Base-by-base conservation (phyloP, 2,797 vertebrate species). In the Betta splendens region DNA sequence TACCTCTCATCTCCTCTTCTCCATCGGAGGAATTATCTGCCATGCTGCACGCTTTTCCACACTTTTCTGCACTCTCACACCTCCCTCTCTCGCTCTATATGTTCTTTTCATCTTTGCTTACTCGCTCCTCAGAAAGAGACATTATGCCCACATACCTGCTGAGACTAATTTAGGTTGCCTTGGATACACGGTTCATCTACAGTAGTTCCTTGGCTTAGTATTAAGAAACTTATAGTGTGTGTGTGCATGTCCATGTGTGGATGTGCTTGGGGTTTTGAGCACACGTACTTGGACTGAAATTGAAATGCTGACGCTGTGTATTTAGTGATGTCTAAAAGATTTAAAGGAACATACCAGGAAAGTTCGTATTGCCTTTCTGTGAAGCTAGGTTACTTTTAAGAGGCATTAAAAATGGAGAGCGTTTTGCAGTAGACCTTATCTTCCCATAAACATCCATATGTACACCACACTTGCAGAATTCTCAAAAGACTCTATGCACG, bases 111-210 rank as follows among this genome's bases (percentile, higher is more conserved):
- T 32, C 45, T 48, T 37, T 13, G 26, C 42, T 55, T 26, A 31
- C 48, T 44, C 49, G 61, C 59, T 61, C 62, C 35, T 61, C 59
- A 32, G 50, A 44, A 2, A 26, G 40, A 78, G 20, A 68, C 36
- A 44, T 57, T 50, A 69, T 64, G 68, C 42, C 73, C 57, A 72
- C 73, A 79, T 62, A 79, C 69, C 77, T 67, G 56, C 79, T 75
- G 75, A 62, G 66, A 59, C 59, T 77, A 64, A 89, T 82, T 81
- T 66, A 70, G 60, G 85, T 89, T 88, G 69, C 80, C 86, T 48
- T 83, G 83, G 85, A 79, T 80, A 86, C 83, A 42, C 29, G 63
- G 69, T 1, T 29, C 79, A 71, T 71, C 64, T 16, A n/a, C n/a
- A n/a, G n/a, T n/a, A 15, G 13, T 36, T 71, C 26, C 58, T 54